These are phyloP conservation scores for Serrognathus titanus DNA, from an alignment of 2,888 invertebrate genomes.

Conservation along the genomic window DNA sequence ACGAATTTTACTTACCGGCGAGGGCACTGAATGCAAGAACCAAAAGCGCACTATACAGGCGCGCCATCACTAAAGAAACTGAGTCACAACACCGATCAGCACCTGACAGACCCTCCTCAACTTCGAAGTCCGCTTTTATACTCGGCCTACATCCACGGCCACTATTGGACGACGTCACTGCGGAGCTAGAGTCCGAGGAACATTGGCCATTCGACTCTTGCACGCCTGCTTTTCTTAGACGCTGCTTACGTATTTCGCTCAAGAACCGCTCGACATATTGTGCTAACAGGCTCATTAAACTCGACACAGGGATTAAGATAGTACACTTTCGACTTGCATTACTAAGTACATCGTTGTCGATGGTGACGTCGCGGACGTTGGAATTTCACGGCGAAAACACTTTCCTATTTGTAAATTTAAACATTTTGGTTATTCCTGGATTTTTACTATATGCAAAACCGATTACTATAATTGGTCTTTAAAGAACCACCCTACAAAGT, in stretches of 20 bases:
- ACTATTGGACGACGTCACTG: conserved; percentile 39
- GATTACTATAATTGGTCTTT: too few relatives aligned
- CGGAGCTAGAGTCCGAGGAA: conserved; percentile 37
- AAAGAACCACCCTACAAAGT: too few relatives aligned
- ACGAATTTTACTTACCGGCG: conserved; percentile 41
- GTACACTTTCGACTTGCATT: too few relatives aligned
- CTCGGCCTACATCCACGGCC: conserved; percentile 48
- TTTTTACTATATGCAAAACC: too few relatives aligned
- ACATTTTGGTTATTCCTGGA: too few relatives aligned
- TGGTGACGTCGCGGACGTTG: too few relatives aligned
- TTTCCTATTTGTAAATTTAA: too few relatives aligned
- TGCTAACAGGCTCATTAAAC: too few relatives aligned
- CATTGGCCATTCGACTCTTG: conserved; percentile 37
- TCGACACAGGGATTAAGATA: too few relatives aligned
- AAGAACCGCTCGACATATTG: background rate
- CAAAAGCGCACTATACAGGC: conserved; percentile 41
- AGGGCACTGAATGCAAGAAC: conserved; percentile 38
- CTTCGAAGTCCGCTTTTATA: conserved; percentile 46
- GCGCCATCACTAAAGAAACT: conserved; percentile 46
- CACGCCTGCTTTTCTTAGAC: conserved; percentile 34
- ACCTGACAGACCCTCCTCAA: conserved; percentile 47
- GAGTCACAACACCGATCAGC: conserved; percentile 43
- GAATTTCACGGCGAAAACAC: too few relatives aligned
- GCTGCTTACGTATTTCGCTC: conserved; percentile 12
- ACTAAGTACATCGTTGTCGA: too few relatives aligned